Evolutionary conservation across 2,888 invertebrate species (phyloP).

Genomic region (Protophormia terraenovae): DNA sequence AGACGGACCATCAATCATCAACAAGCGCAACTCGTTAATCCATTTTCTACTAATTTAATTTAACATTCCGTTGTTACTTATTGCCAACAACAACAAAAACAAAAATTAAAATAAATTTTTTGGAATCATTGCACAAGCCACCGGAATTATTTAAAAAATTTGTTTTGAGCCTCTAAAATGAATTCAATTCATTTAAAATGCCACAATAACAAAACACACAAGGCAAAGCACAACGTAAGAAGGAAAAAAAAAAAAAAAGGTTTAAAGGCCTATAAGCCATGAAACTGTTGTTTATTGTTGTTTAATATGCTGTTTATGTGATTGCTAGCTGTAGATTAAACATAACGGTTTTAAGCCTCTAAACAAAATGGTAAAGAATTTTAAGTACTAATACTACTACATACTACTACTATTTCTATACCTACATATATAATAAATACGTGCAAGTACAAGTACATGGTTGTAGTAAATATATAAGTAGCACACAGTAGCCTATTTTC

Average conservation of each 20-base stretch:
- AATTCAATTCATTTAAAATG: constrained; percentile 29
- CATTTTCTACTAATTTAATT: neutral
- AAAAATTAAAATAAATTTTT: neutral
- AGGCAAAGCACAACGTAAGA: no score
- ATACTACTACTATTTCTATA: no score
- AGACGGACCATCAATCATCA: neutral
- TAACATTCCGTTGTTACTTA: neutral
- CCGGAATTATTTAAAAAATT: neutral
- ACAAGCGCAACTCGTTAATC: neutral
- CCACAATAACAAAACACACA: neutral
- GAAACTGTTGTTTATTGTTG: constrained; percentile 47
- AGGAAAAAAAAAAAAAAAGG: no score
- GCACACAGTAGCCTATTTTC: neutral
- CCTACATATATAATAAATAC: no score
- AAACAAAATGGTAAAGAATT: constrained; percentile 18
- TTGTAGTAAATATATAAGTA: no score
- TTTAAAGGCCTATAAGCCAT: constrained; percentile 32
- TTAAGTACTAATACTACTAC: neutral
- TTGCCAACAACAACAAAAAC: neutral
- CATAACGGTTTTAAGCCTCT: constrained; percentile 10
- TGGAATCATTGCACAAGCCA: neutral
- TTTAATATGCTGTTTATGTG: constrained; percentile 63
- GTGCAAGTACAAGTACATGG: neutral
- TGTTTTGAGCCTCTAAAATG: neutral
- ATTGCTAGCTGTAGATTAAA: constrained; percentile 34